phyloP scores from a whole-genome alignment of 2,113 vertebrate species.

The Tringa solitaria region DNA sequence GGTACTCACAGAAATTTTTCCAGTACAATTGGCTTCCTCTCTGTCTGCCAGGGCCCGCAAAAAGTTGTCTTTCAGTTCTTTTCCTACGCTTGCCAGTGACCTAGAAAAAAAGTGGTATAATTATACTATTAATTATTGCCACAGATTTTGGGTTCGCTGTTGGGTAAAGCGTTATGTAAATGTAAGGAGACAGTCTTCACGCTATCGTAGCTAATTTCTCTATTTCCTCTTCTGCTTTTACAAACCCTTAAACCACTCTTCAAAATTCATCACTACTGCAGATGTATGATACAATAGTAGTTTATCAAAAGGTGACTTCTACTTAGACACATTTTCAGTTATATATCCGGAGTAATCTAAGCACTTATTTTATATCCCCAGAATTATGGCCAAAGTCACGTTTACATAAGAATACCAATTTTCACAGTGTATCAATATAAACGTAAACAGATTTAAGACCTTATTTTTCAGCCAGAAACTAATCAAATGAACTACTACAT shows the following conservation, averaged over 20 bases:
- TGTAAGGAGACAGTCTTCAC: background rate
- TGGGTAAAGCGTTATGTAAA: background rate
- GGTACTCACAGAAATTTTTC: constrained; percentile 85
- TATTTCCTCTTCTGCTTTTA: background rate
- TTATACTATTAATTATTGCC: background rate
- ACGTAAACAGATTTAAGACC: fast-evolving
- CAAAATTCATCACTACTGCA: background rate
- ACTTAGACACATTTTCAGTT: fast-evolving
- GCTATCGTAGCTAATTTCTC: fast-evolving
- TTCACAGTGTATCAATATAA: background rate
- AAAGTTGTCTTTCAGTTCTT: constrained; percentile 82
- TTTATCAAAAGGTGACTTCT: background rate
- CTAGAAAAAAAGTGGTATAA: constrained; percentile 68
- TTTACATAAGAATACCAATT: fast-evolving
- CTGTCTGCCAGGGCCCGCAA: constrained; percentile 78
- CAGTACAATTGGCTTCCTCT: constrained; percentile 80
- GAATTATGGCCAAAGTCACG: background rate
- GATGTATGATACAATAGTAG: fast-evolving
- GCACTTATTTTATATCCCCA: background rate
- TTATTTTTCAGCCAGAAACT: background rate
- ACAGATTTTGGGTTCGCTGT: background rate
- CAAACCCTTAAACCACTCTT: background rate
- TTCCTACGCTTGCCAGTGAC: constrained; percentile 78
- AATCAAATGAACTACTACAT: too few species aligned
- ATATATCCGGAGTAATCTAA: fast-evolving